Base-by-base conservation (phyloP, 2,797 vertebrate genomes). In the Aphelocoma californica region DNA sequence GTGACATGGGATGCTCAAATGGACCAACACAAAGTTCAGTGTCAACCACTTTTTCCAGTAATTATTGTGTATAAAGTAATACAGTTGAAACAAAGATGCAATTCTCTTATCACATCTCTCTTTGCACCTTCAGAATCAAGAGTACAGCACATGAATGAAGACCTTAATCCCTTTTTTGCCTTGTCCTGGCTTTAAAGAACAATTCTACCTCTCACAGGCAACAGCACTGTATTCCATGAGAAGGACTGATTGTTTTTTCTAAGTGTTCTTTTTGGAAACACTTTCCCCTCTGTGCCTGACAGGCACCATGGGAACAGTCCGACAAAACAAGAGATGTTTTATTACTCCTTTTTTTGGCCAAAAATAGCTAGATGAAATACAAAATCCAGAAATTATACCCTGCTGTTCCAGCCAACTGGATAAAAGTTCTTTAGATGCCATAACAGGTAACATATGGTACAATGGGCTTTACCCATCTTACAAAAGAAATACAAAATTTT, bases 261-360 rank as follows among this genome's bases (percentile, higher is more conserved):
- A 62, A 81, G 54, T 51, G 65, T 51, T 70, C 70, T 84, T 47
- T 80, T 73, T 62, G 56, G 78, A 91, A 85, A 61, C 40, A 81
- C 70, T 82, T 93, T 58, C 36, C 18, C 69, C 64, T 73, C 64
- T 69, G 20, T 89, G 44, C 17, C 48, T 51, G 31, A 88, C n/a
- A 84, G 4, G 44, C 29, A 80, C 66, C 78, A 64, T 42, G 84
- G 75, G 94, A 94, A 69, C 84, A 87, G 81, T 44, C 54, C 85
- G 72, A 89, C 16, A 10, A 91, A 92, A 94, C 74, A 94, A 85
- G 81, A 89, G 47, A 79, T 56, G 56, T 56, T 93, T 92, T 65
- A 94, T 94, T 75, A 62, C 18, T 65, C 9, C 45, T 67, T 40
- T 40, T 75, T 70, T 19, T 4, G 20, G 50, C 32, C 28, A 44